Evolutionary conservation across 2,113 vertebrate species (phyloP), one percentile per base, ranked within the genome.

Genomic region (Proteles cristata): DNA sequence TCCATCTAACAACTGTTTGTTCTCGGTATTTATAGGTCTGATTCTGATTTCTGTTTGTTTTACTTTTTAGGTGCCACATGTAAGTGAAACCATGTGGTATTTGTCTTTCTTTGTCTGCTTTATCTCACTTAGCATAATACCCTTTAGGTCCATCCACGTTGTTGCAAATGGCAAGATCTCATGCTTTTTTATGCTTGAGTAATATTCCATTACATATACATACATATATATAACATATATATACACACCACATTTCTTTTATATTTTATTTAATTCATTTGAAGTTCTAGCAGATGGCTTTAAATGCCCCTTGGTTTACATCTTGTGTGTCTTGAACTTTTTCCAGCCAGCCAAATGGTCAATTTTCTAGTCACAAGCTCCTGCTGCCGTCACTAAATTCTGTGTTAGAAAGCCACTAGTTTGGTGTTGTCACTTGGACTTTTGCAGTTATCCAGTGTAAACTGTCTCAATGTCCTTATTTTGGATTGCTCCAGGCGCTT

Each of bases 401-500:
- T 93, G 71, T 88, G 28, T 71, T 91, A 85, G 88, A 92, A 92
- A 45, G 26, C 79, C 17, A 83, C 63, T 91, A 63, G 84, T 94
- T 82, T 88, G 93, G 71, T 74, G 39, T 43, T 55, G 43, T 79
- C 48, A 84, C 5, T 91, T 93, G 23, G 26, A 93, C 91, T 95
- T 83, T 91, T 97, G 43, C 81, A 93, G 26, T 33, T 81, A 89
- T 58, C 71, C 35, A 15, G 61, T n/a, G 11, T 82, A 91, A 66
- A 89, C 85, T 86, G 68, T 58, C 35, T 89, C 31, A 48, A 9
- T 55, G 25, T 96, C 39, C 26, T 96, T 91, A 80, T 81, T 95
- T 17, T 88, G 43, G 31, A 77, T 92, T 71, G 55, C 35, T 48
- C 48, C n/a, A 88, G 80, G 74, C n/a, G 25, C 45, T 50, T 90